A percentile compares a stretch with the other conserved stretches of the same genome.
Conservation (phyloP, 1,140 invertebrate species). For the Antheraea mylitta region DNA sequence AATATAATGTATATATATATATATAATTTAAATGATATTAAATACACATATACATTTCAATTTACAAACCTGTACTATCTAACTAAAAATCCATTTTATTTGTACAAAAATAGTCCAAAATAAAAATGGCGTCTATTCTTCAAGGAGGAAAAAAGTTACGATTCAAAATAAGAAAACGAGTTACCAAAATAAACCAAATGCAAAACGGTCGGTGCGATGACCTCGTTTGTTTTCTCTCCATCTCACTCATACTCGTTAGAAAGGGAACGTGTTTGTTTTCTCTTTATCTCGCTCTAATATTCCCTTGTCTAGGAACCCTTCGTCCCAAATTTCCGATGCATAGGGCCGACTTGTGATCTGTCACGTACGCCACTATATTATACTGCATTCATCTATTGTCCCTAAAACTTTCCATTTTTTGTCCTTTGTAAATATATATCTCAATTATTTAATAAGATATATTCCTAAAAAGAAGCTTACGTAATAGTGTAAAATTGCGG, state of each 20-base stretch:
- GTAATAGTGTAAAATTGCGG: too few relatives aligned
- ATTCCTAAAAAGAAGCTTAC: too few relatives aligned
- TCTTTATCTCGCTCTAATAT: neutral
- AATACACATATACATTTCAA: too few relatives aligned
- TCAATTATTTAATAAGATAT: neutral
- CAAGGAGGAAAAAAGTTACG: neutral
- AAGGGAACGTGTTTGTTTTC: slow-evolving; percentile 1
- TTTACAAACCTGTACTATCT: too few relatives aligned
- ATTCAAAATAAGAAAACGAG: slow-evolving; percentile 4
- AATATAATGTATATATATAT: too few relatives aligned
- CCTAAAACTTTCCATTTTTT: neutral
- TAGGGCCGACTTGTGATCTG: neutral
- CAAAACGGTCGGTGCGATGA: neutral
- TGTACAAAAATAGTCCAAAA: neutral
- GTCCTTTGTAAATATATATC: neutral
- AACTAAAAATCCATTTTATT: too few relatives aligned
- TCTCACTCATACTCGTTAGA: neutral
- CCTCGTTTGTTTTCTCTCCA: neutral
- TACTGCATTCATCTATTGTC: neutral
- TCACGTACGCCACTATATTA: slow-evolving; percentile 10
- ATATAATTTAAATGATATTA: too few relatives aligned
- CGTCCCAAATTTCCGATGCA: slow-evolving; percentile 5
- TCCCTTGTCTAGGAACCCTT: slow-evolving; percentile 1
- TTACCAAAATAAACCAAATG: neutral
- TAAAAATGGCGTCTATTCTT: neutral